Percentiles rank a stretch among this genome's conserved stretches.
These are phyloP conservation scores for Corvus cornix DNA, from an alignment of 2,113 vertebrate species.

Conservation along the genomic window DNA sequence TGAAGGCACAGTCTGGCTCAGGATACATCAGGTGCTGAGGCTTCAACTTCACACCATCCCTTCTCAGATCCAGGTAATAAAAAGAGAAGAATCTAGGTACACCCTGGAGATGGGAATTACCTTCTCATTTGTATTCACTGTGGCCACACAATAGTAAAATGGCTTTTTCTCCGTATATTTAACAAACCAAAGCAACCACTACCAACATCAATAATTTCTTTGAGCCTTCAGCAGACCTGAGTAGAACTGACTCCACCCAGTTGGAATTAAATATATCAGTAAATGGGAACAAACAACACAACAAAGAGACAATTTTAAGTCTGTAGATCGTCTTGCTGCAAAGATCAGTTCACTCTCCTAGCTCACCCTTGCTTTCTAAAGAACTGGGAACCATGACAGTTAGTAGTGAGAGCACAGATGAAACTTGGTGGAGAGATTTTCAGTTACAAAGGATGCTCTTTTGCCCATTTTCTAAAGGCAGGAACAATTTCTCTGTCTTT, in stretches of 20 bases:
- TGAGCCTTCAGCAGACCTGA: neutral
- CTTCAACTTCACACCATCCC: neutral
- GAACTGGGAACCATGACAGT: neutral
- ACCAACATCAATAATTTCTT: neutral
- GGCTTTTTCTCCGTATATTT: neutral
- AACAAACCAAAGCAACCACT: neutral
- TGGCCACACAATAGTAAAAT: neutral
- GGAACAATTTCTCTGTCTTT: neutral
- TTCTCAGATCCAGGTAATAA: neutral
- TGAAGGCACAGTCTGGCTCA: neutral
- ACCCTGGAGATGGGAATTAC: neutral
- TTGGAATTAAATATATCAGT: neutral
- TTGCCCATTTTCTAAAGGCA: neutral
- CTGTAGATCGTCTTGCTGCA: neutral
- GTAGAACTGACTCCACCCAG: neutral
- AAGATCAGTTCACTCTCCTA: neutral
- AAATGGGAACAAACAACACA: neutral
- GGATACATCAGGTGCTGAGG: neutral
- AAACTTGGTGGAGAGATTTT: neutral
- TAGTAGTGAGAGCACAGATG: neutral
- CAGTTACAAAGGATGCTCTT: neutral
- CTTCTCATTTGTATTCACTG: neutral
- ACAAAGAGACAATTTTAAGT: neutral
- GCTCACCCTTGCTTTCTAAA: neutral
- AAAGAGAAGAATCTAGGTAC: neutral